Evolutionary conservation across 2,113 vertebrate species (phyloP).

Genomic region (Microcebus tavaratra): DNA sequence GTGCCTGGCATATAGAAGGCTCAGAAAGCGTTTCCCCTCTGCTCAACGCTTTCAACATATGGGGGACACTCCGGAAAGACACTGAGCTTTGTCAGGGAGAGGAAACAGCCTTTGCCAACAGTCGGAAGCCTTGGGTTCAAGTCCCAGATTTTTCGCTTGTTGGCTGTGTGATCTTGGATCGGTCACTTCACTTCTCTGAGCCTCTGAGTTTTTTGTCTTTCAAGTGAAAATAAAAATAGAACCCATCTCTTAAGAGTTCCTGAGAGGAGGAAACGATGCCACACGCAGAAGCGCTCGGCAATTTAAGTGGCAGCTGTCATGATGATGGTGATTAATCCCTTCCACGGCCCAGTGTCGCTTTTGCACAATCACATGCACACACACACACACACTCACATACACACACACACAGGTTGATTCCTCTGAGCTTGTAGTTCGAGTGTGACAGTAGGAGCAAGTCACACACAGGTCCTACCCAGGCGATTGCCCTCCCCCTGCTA

Average conservation of each 20-base stretch:
- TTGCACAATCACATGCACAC: background rate
- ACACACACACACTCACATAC: background rate
- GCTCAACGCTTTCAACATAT: accelerated
- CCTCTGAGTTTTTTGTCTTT: background rate
- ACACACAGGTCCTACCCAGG: background rate
- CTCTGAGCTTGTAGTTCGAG: background rate
- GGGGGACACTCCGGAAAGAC: background rate
- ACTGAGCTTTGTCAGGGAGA: background rate
- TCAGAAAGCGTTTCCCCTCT: background rate
- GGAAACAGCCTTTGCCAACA: background rate
- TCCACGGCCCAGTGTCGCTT: background rate
- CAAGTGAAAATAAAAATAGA: background rate
- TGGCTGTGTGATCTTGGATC: background rate
- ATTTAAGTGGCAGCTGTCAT: background rate
- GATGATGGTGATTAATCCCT: background rate
- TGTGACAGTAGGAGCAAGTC: background rate
- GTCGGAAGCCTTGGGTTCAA: background rate
- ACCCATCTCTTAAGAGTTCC: background rate
- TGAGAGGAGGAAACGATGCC: background rate
- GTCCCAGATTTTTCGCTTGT: background rate
- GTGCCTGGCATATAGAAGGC: background rate
- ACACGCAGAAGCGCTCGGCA: background rate
- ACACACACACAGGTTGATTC: background rate
- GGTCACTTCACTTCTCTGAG: background rate
- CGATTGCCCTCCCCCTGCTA: too few relatives aligned